These are phyloP conservation scores for Bathynomus jamesi DNA, from an alignment of 1,140 invertebrate genomes.

Conservation along the genomic window DNA sequence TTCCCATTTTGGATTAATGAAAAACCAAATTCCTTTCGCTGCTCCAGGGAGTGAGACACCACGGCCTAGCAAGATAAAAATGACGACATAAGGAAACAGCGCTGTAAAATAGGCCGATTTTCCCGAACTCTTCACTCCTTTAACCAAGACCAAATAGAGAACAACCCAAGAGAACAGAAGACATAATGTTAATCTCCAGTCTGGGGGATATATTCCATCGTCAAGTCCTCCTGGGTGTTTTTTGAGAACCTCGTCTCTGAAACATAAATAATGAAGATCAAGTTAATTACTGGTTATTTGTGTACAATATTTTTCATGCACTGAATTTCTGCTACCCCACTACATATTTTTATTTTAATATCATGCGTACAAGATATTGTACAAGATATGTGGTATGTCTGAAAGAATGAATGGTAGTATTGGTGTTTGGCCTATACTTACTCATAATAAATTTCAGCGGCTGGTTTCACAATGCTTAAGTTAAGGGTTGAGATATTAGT, in stretches of 20 bases:
- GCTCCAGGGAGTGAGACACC: conserved; percentile 67
- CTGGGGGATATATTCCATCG: conserved; percentile 46
- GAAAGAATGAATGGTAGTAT: background rate
- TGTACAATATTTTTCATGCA: no score
- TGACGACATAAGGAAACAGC: conserved; percentile 73
- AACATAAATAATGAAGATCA: background rate
- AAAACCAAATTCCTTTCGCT: conserved; percentile 63
- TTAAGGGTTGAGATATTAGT: background rate
- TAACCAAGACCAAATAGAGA: conserved; percentile 65
- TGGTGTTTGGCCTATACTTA: background rate
- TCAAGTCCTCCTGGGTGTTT: conserved; percentile 16
- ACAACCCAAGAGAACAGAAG: conserved; percentile 66
- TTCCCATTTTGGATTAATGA: conserved; percentile 61
- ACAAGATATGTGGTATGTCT: background rate
- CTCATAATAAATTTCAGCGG: background rate
- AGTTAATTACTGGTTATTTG: no score
- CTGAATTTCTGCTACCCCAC: no score
- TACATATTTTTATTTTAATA: no score
- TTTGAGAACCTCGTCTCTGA: conserved; percentile 25
- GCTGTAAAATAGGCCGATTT: conserved; percentile 70
- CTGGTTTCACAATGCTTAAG: background rate
- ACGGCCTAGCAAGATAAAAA: conserved; percentile 64
- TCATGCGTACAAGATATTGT: background rate
- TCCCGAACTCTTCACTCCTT: conserved; percentile 78
- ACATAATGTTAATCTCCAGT: conserved; percentile 56